Evolutionary conservation across 1,140 invertebrate species (phyloP).

Genomic region (Olivierus martensii): DNA sequence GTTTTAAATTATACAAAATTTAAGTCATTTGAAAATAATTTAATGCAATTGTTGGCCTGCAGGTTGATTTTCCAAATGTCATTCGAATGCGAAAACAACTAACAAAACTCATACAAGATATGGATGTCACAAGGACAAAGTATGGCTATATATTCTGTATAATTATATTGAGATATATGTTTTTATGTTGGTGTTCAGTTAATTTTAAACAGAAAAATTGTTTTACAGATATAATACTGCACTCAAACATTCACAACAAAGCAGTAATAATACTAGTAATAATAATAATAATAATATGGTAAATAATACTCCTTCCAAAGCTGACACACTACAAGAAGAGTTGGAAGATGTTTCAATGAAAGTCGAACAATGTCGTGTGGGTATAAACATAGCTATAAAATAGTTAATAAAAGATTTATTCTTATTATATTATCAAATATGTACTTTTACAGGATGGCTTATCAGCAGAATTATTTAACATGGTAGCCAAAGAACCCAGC

Average conservation of each 20-base stretch:
- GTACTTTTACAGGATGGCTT: constrained; percentile 53
- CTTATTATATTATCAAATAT: background rate
- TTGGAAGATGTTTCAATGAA: constrained; percentile 72
- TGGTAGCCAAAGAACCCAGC: constrained; percentile 73
- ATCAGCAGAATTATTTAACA: constrained; percentile 77
- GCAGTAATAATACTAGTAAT: constrained; percentile 36
- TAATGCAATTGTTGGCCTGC: background rate
- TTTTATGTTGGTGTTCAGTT: no score
- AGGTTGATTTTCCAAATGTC: constrained; percentile 18
- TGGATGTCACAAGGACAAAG: constrained; percentile 9
- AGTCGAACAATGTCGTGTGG: constrained; percentile 65
- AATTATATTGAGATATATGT: no score
- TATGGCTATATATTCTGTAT: background rate
- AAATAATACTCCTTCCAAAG: constrained; percentile 40
- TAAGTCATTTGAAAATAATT: no score
- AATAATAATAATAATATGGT: no score
- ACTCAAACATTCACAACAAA: constrained; percentile 26
- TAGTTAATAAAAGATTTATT: background rate
- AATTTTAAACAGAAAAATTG: no score
- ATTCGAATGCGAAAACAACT: constrained; percentile 9
- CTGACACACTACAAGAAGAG: constrained; percentile 58
- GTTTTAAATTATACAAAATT: no score
- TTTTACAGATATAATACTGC: constrained; percentile 46
- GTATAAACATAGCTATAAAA: constrained; percentile 1
- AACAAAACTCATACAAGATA: constrained; percentile 6